Percentiles rank a stretch among this genome's conserved stretches.
These are phyloP conservation scores for Drosophila pseudoananassae DNA, from an alignment of 1,140 invertebrate genomes.

Conservation along the genomic window DNA sequence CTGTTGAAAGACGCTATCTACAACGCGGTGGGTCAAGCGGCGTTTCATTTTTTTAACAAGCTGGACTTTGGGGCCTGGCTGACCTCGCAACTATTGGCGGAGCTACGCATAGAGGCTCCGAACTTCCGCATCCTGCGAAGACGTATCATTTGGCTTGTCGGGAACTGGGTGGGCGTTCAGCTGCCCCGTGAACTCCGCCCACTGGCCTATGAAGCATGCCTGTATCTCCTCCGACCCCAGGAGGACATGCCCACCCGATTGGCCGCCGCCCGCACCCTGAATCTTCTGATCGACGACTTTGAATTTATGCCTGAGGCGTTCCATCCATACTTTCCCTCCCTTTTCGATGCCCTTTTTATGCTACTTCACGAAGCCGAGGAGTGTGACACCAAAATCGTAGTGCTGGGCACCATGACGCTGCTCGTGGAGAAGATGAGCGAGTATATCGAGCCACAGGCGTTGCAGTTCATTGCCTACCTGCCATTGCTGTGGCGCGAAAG, in stretches of 20 bases:
- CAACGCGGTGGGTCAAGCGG: conserved; percentile 94
- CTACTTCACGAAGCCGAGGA: conserved; percentile 94
- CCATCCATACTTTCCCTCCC: conserved; percentile 90
- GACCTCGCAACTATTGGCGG: conserved; percentile 91
- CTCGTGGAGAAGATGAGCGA: conserved; percentile 94
- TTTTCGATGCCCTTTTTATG: conserved; percentile 92
- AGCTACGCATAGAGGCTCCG: conserved; percentile 91
- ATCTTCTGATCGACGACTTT: conserved; percentile 95
- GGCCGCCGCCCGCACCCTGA: conserved; percentile 90
- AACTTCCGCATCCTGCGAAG: conserved; percentile 95
- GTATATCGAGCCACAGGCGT: conserved; percentile 88
- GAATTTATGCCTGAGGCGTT: conserved; percentile 95
- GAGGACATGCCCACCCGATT: conserved; percentile 94
- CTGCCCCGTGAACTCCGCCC: conserved; percentile 91
- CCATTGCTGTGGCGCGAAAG: conserved; percentile 95
- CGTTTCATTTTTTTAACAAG: conserved; percentile 96
- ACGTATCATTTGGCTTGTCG: conserved; percentile 94
- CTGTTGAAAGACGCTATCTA: conserved; percentile 97
- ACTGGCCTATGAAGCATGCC: conserved; percentile 91
- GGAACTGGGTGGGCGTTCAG: conserved; percentile 94
- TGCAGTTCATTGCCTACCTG: conserved; percentile 91
- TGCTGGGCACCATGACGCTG: conserved; percentile 95
- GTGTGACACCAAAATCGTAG: conserved; percentile 97
- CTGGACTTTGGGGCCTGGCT: conserved; percentile 97
- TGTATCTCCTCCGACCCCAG: conserved; percentile 88